Conservation (phyloP, 2,888 invertebrate genomes). For the Heliconius aoede region DNA sequence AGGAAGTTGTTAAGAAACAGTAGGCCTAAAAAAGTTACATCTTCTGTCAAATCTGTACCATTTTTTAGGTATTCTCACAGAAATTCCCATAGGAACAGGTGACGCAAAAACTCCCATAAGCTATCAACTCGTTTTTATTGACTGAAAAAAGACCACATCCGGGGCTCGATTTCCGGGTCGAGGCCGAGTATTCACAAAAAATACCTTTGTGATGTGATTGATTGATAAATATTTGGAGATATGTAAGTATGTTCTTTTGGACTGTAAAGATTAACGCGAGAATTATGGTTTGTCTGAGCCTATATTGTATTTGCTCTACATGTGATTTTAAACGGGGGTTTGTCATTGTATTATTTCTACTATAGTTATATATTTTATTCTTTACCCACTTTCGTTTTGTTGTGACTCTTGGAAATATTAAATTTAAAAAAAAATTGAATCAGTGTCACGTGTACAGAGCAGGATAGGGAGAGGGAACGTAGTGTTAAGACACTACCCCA, state of each 20-base stretch:
- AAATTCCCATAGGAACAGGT: slow-evolving; percentile 77
- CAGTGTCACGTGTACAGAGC: too few relatives aligned
- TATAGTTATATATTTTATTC: too few relatives aligned
- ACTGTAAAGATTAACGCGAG: slow-evolving; percentile 12
- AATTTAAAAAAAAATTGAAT: too few relatives aligned
- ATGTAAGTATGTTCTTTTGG: slow-evolving; percentile 50
- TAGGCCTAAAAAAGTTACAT: slow-evolving; percentile 15
- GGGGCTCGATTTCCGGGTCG: slow-evolving; percentile 76
- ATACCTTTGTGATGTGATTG: slow-evolving; percentile 53
- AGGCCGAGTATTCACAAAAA: slow-evolving; percentile 54
- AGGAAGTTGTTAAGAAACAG: neutral
- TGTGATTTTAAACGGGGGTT: neutral
- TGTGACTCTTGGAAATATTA: too few relatives aligned
- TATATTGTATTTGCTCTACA: slow-evolving; percentile 4
- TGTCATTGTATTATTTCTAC: neutral
- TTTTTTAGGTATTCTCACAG: slow-evolving; percentile 56
- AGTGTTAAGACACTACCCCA: too few relatives aligned
- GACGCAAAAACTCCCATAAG: slow-evolving; percentile 70
- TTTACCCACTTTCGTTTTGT: too few relatives aligned
- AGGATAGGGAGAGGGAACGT: too few relatives aligned
- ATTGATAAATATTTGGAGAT: slow-evolving; percentile 68
- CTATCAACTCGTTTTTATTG: slow-evolving; percentile 75
- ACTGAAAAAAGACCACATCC: slow-evolving; percentile 70
- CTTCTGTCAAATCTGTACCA: slow-evolving; percentile 58
- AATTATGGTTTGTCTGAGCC: neutral